phyloP scores from a whole-genome alignment of 2,113 vertebrate species.

The Odobenus rosmarus region DNA sequence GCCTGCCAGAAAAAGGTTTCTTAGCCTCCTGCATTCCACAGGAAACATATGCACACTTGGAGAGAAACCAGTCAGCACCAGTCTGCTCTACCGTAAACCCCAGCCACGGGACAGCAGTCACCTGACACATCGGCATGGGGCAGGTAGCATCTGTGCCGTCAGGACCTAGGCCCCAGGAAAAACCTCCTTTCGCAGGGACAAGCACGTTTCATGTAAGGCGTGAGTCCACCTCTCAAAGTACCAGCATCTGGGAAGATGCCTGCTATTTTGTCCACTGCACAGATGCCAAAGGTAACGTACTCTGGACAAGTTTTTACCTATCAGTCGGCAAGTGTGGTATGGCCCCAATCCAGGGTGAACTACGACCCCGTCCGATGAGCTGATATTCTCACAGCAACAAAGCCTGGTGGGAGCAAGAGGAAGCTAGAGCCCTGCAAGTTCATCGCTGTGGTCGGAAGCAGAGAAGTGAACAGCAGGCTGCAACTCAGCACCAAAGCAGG shows the following conservation, averaged over 20 bases:
- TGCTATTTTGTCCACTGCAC: background rate
- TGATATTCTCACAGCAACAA: background rate
- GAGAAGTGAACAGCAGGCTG: background rate
- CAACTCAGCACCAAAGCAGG: background rate
- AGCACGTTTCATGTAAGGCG: background rate
- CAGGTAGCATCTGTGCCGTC: fast-evolving
- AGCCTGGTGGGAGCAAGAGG: background rate
- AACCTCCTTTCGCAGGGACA: background rate
- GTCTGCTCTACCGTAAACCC: background rate
- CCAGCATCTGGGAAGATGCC: background rate
- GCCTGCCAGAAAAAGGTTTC: background rate
- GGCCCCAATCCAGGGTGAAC: background rate
- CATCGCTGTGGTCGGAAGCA: background rate
- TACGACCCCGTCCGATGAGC: background rate
- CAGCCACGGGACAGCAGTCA: fast-evolving
- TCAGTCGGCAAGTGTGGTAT: background rate
- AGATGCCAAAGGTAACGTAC: background rate
- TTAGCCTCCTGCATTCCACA: background rate
- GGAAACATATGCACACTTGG: background rate
- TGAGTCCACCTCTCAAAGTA: background rate
- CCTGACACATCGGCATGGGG: background rate
- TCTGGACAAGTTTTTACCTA: background rate
- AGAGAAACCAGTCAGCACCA: background rate
- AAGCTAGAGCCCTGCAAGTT: background rate
- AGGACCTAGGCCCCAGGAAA: background rate